Evolutionary conservation across 2,888 invertebrate genomes (phyloP), one percentile per base, ranked within the genome.

Genomic region (Chrysolina oricalcia): DNA sequence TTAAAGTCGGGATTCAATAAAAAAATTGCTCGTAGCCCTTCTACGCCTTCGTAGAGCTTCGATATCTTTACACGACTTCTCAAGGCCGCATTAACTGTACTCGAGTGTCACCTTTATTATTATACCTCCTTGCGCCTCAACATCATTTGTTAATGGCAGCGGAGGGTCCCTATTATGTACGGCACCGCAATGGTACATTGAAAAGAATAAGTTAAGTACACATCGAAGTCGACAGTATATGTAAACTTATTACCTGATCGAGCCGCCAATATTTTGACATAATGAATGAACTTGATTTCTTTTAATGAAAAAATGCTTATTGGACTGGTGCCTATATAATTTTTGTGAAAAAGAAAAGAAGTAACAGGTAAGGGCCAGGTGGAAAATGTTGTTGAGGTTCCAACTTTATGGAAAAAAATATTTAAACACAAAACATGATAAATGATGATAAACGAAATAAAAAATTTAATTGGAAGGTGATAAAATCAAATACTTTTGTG

Each of bases 1-100:
- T n/a, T n/a, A n/a, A n/a, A n/a, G n/a, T n/a, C n/a, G n/a, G n/a
- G n/a, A n/a, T n/a, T n/a, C n/a, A n/a, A n/a, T n/a, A n/a, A n/a
- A n/a, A n/a, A n/a, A n/a, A n/a, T n/a, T n/a, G n/a, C n/a, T n/a
- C n/a, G n/a, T n/a, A n/a, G n/a, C n/a, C n/a, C n/a, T n/a, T n/a
- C n/a, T n/a, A n/a, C n/a, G n/a, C n/a, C n/a, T n/a, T n/a, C n/a
- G n/a, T n/a, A n/a, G n/a, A 41, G 59, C 59, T 23, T 21, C 70
- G 35, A 41, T 41, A 59, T 59, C 59, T 70, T 35, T 40, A 59
- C 59, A 65, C 66, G 74, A 19, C 53, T 19, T 35, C 35, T 59
- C 59, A 59, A 35, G 59, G 59, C 59, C 59, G 59, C 35, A 59
- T 59, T 59, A 59, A 27, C 59, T 27, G 35, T 59, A 59, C 27